Evolutionary conservation across 2,113 vertebrate genomes (phyloP).

Genomic region (Scopus umbretta): DNA sequence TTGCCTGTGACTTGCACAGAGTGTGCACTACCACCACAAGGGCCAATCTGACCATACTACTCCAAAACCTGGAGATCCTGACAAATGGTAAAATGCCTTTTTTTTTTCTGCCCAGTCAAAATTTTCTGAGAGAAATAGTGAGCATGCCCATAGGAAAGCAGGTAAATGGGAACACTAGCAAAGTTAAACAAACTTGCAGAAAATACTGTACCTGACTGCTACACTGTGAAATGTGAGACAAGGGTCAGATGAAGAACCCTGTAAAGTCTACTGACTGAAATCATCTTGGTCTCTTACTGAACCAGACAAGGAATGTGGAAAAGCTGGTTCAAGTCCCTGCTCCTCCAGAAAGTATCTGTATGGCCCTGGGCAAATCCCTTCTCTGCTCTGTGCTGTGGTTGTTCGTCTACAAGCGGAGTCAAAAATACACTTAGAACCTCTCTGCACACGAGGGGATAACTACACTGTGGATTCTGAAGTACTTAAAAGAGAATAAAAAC

Average conservation of each 20-base stretch:
- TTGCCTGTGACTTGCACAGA: not conserved
- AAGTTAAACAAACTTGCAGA: not conserved
- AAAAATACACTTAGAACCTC: not conserved
- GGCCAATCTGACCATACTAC: not conserved
- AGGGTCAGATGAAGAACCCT: not conserved
- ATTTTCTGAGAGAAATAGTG: not conserved
- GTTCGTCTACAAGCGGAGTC: fast-evolving
- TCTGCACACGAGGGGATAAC: fast-evolving
- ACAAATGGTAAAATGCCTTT: not conserved
- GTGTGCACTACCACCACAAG: not conserved
- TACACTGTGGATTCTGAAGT: not conserved
- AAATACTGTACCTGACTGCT: not conserved
- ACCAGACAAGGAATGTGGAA: constrained; percentile 31
- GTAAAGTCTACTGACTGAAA: not conserved
- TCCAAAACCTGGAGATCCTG: not conserved
- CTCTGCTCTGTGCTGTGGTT: not conserved
- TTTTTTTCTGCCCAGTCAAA: not conserved
- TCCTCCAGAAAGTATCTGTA: not conserved
- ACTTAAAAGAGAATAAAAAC: not conserved
- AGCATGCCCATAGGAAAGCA: fast-evolving
- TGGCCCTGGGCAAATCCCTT: not conserved
- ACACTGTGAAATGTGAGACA: not conserved
- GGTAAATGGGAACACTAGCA: not conserved
- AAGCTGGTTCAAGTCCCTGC: not conserved
- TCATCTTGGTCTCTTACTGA: not conserved